A percentile compares a stretch with the other conserved stretches of the same genome.
Conservation (phyloP, 2,113 vertebrate species). For the Muntiacus reevesi region DNA sequence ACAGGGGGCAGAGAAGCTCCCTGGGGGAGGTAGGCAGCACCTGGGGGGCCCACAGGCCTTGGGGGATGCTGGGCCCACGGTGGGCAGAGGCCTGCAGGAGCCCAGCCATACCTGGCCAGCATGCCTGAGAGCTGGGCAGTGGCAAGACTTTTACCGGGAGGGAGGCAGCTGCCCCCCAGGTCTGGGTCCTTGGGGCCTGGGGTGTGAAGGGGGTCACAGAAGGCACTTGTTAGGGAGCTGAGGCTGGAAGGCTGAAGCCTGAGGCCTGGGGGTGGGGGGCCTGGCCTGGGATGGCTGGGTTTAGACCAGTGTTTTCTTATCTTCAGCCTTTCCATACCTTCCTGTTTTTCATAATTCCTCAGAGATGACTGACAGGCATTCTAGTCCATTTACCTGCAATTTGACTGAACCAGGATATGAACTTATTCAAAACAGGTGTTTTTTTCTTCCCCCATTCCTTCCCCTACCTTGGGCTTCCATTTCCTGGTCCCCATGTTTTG, state of each 20-base stretch:
- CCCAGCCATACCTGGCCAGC: background rate
- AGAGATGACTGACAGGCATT: background rate
- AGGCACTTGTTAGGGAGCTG: slow-evolving; percentile 65
- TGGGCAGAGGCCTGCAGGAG: background rate
- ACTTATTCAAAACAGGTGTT: background rate
- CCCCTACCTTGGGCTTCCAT: background rate
- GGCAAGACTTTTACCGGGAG: background rate
- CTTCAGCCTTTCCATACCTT: background rate
- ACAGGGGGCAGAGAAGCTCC: background rate
- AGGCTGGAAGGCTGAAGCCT: slow-evolving; percentile 44
- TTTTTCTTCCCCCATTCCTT: background rate
- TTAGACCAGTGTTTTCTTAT: background rate
- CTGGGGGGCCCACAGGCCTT: background rate
- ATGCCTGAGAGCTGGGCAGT: background rate
- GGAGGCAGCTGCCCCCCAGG: background rate
- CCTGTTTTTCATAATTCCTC: background rate
- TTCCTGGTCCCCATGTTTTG: background rate
- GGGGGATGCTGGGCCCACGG: background rate
- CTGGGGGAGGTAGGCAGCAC: background rate
- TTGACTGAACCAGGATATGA: background rate
- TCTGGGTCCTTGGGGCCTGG: background rate
- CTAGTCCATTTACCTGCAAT: background rate
- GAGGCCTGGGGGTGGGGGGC: slow-evolving; percentile 2
- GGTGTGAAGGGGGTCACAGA: slow-evolving; percentile 5
- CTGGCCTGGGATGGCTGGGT: background rate